These are phyloP conservation scores for Scylla paramamosain DNA, from an alignment of 1,140 invertebrate genomes.

Conservation along the genomic window DNA sequence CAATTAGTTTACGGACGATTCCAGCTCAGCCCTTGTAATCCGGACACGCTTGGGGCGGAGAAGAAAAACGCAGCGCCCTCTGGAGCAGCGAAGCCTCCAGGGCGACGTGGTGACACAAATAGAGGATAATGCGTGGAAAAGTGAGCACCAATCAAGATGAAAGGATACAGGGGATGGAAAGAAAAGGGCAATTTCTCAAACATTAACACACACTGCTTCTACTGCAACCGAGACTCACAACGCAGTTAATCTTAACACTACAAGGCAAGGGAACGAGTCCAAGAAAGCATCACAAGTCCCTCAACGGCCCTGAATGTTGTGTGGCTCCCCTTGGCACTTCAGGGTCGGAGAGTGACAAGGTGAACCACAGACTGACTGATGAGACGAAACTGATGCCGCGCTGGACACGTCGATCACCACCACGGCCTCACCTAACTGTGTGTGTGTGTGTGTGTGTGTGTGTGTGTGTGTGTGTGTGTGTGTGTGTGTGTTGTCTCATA, in stretches of 20 bases:
- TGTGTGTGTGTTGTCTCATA: too few relatives aligned
- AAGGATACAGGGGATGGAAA: neutral
- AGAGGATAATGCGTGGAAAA: neutral
- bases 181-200: neutral
- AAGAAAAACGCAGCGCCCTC: neutral
- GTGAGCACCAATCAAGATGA: neutral
- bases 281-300: neutral
- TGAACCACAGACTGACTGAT: neutral
- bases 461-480: too few relatives aligned
- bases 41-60: neutral
- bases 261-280: neutral
- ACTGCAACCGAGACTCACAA: neutral
- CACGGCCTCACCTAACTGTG: too few relatives aligned
- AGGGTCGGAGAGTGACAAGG: neutral
- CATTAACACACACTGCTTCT: neutral
- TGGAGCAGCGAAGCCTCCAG: too few relatives aligned
- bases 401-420: neutral
- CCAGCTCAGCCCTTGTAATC: neutral
- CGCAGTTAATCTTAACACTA: too few relatives aligned
- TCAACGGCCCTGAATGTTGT: neutral
- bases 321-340: neutral
- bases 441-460: too few relatives aligned
- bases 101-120: neutral
- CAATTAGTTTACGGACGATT: constrained; percentile 14
- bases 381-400: neutral